phyloP scores from a whole-genome alignment of 23 tunicate species.

The Phallusia fumigata region DNA sequence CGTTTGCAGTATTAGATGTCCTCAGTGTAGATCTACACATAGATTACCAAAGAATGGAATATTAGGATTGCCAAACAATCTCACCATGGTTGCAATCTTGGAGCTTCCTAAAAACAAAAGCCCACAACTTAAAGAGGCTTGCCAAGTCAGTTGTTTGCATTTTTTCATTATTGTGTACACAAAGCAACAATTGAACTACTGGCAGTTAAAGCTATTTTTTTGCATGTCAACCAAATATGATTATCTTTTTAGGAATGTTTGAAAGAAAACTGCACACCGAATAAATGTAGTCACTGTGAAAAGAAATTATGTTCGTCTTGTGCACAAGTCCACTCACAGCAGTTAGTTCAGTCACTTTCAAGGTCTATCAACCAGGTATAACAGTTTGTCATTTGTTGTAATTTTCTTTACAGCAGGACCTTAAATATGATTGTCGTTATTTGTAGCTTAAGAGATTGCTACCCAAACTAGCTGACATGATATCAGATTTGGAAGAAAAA shows the following conservation, averaged over 20 bases:
- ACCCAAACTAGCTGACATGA: conserved; percentile 37
- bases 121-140: conserved; percentile 8
- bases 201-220: too few species aligned
- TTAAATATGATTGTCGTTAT: not conserved
- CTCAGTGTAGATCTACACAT: conserved; percentile 39
- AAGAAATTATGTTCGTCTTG: conserved; percentile 34
- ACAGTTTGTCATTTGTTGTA: too few species aligned
- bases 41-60: conserved; percentile 30
- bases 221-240: too few species aligned
- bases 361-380: conserved; percentile 37
- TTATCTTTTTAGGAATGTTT: conserved; percentile 39
- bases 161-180: too few species aligned
- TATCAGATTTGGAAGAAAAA: conserved; percentile 39
- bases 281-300: conserved; percentile 53
- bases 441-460: conserved; percentile 24
- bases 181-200: too few species aligned
- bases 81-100: conserved; percentile 37
- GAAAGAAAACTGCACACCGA: conserved; percentile 18
- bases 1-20: conserved; percentile 40
- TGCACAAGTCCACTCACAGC: conserved; percentile 28
- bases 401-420: not conserved
- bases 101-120: conserved; percentile 20
- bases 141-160: conserved; percentile 28
- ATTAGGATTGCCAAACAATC: conserved; percentile 35
- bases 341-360: conserved; percentile 19